These are phyloP conservation scores for Cephalopachus bancanus DNA, from an alignment of 2,797 vertebrate genomes.

Conservation along the genomic window DNA sequence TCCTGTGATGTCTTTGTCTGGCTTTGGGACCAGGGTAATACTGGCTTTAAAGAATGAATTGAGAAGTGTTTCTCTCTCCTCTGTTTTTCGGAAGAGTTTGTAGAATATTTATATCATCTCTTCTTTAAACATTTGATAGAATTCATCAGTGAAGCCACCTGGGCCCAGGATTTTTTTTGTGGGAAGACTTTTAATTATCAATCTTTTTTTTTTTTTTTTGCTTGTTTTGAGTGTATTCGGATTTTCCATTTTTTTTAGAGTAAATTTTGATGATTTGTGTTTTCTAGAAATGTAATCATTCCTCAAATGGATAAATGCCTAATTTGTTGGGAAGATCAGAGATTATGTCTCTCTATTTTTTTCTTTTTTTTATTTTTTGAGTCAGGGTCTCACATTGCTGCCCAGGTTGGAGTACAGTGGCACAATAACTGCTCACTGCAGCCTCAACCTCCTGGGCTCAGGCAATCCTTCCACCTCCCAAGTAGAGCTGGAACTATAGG, in stretches of 20 bases:
- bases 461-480: too few relatives aligned
- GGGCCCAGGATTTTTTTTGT: not conserved
- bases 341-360: not conserved
- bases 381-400: too few relatives aligned
- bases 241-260: conserved; percentile 9
- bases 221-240: not conserved
- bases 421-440: too few relatives aligned
- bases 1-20: not conserved
- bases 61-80: not conserved
- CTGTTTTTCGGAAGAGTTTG: not conserved
- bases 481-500: too few relatives aligned
- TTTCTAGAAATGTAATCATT: not conserved
- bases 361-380: too few relatives aligned
- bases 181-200: not conserved
- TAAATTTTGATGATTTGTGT: not conserved
- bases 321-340: not conserved
- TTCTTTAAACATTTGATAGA: not conserved
- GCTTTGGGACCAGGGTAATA: not conserved
- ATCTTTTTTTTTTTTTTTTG: not conserved
- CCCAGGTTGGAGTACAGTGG: too few relatives aligned
- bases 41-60: not conserved
- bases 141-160: not conserved
- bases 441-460: too few relatives aligned
- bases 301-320: not conserved
- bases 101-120: not conserved